Percentiles rank a stretch among this genome's conserved stretches.
Conservation (phyloP, 2,113 vertebrate species). For the Protobothrops mucrosquamatus region DNA sequence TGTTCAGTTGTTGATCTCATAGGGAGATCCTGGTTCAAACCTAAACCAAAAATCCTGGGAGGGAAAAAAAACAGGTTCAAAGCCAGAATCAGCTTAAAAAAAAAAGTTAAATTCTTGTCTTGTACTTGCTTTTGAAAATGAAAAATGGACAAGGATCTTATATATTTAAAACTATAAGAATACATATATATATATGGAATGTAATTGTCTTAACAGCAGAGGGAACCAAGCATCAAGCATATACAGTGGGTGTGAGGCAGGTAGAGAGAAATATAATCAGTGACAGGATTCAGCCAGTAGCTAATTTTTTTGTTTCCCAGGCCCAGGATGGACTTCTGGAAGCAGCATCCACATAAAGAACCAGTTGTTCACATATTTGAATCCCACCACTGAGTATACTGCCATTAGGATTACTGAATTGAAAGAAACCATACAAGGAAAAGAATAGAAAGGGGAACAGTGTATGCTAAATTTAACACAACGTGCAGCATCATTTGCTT, state of each 20-base stretch:
- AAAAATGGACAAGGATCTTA: constrained; percentile 11
- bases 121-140: constrained; percentile 6
- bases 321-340: no score
- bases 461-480: fast-evolving
- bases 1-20: not conserved
- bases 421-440: not conserved
- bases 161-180: not conserved
- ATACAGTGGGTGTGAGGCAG: constrained; percentile 6
- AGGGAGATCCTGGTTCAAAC: not conserved
- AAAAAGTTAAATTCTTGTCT: not conserved
- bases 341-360: no score
- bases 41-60: not conserved
- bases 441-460: not conserved
- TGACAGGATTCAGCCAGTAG: no score
- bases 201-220: constrained; percentile 21
- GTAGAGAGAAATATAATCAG: not conserved
- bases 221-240: not conserved
- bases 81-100: not conserved
- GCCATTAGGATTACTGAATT: not conserved
- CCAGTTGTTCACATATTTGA: no score
- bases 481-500: not conserved
- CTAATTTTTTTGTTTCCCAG: no score
- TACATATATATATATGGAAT: not conserved
- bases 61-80: no score
- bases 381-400: not conserved